phyloP scores from a whole-genome alignment of 2,797 vertebrate genomes.

The Lerista edwardsae region DNA sequence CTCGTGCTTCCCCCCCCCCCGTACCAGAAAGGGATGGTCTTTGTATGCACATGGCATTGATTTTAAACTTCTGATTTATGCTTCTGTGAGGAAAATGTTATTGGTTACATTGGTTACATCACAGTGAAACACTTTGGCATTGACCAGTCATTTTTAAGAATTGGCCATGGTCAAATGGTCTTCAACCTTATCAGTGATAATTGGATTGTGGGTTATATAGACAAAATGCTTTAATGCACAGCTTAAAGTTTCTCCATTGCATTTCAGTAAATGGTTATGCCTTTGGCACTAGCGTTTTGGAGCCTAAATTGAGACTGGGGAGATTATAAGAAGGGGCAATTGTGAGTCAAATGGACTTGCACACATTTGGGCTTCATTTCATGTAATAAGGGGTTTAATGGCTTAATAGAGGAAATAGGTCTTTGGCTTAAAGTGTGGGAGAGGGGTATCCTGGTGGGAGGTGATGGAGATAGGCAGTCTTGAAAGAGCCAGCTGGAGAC shows the following conservation, averaged over 20 bases:
- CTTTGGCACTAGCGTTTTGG: background rate
- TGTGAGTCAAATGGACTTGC: background rate
- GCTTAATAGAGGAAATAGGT: background rate
- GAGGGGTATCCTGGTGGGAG: background rate
- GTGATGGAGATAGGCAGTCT: background rate
- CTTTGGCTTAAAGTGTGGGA: background rate
- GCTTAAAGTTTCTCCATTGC: too few relatives aligned
- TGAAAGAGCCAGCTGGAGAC: too few relatives aligned
- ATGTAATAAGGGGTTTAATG: background rate
- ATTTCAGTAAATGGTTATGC: background rate
- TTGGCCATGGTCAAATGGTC: background rate
- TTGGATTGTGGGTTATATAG: background rate
- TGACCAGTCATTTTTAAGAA: background rate
- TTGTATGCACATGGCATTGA: background rate
- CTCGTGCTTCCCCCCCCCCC: background rate
- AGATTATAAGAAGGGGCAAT: background rate
- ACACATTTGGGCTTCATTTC: constrained; percentile 3
- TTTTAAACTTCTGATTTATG: background rate
- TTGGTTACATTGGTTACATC: background rate
- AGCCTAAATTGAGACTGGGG: background rate
- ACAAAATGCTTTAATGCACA: background rate
- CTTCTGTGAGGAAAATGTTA: too few relatives aligned
- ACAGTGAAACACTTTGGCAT: background rate
- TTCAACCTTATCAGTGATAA: background rate
- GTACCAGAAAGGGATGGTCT: background rate